These are phyloP conservation scores for Brachionus rubens DNA, from an alignment of 1,140 invertebrate genomes.

Conservation along the genomic window DNA sequence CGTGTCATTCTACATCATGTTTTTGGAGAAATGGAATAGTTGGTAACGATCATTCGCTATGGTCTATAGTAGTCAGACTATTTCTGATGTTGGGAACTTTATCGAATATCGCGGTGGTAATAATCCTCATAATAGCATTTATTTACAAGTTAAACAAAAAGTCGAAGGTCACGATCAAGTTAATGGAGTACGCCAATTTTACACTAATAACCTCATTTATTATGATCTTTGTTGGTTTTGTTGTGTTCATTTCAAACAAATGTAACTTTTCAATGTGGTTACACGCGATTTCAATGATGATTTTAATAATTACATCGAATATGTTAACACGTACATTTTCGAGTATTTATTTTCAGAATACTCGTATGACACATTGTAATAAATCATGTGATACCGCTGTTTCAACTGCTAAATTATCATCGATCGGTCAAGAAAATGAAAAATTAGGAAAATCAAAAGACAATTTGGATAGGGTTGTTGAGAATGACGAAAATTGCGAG, in stretches of 20 bases:
- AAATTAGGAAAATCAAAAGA: neutral
- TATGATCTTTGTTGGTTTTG: slow-evolving; percentile 6
- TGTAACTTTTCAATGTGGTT: slow-evolving; percentile 31
- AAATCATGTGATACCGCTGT: slow-evolving; percentile 24
- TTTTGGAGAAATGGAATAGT: slow-evolving; percentile 29
- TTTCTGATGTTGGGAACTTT: neutral
- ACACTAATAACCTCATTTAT: neutral
- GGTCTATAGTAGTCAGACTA: slow-evolving; percentile 15
- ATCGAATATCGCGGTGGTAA: neutral
- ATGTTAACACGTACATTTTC: slow-evolving; percentile 30
- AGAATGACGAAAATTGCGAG: neutral
- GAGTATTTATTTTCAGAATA: slow-evolving; percentile 37
- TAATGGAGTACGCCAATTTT: slow-evolving; percentile 33
- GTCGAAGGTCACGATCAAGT: neutral
- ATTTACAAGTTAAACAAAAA: slow-evolving; percentile 26
- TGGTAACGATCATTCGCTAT: neutral
- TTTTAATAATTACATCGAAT: slow-evolving; percentile 32
- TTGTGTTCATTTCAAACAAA: slow-evolving; percentile 22
- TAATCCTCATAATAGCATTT: slow-evolving; percentile 19
- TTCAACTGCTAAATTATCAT: slow-evolving; percentile 11
- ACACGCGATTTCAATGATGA: slow-evolving; percentile 24
- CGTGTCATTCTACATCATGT: neutral
- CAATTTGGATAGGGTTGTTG: neutral
- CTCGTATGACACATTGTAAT: slow-evolving; percentile 7
- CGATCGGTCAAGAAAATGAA: neutral